Base-by-base conservation (phyloP, 2,797 vertebrate species). In the Todus mexicanus region DNA sequence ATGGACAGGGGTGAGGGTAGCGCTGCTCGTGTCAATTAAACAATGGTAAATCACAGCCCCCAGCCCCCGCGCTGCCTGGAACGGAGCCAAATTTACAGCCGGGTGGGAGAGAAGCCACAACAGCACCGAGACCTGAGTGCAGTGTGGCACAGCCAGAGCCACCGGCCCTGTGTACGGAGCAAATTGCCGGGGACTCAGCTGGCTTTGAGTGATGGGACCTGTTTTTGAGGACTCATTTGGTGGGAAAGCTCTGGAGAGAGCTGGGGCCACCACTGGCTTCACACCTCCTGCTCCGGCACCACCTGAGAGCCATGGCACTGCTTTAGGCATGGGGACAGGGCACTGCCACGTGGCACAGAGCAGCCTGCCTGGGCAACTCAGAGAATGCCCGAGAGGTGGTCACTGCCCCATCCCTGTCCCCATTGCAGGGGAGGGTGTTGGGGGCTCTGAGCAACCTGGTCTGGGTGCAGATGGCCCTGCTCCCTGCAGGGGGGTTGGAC, bases 31-130 rank as follows among this genome's bases (percentile, higher is more conserved):
- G 92, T 56, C 61, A 38, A 29, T 57, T 45, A 53, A 45, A 22
- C 8, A 29, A 72, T 19, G 54, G 73, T 61, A 91, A 92, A 89
- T 84, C 91, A 31, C 12, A 1, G 87, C 71, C 85, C 73, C 53
- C 38, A 35, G 84, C 50, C 51, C 43, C 68, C 9, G 3, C 4
- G 17, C 73, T 23, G 78, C 43, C 87, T 50, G 84, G 59, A 65
- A 35, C 2, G 1, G 27, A 80, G 69, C 75, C 13, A 21, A 33
- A 2, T 7, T 45, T 15, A 40, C 87, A 27, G 57, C 26, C 4
- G 6, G 18, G 18, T 11, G 12, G 0, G 0, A 20, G 38, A 31
- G 56, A 33, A 45, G 29, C 45, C 2, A 0, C 37, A 7, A 59
- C 69, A 40, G 42, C 69, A 16, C 66, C 2, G 1, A 57, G 47